A percentile compares a stretch with the other conserved stretches of the same genome.
Conservation (phyloP, 2,113 vertebrate genomes). For the Peucedramus taeniatus region DNA sequence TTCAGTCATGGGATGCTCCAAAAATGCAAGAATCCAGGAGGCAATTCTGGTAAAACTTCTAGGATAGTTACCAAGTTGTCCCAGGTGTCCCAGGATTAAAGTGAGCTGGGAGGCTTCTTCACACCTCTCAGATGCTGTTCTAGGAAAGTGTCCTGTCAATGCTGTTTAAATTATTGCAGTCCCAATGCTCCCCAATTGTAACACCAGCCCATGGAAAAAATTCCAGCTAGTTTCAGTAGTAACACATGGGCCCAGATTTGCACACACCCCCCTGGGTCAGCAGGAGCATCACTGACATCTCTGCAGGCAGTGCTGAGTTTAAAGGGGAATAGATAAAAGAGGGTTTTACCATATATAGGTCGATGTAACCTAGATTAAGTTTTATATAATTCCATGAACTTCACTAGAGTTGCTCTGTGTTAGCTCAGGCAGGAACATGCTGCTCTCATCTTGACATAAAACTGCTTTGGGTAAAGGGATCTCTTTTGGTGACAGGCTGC, state of each 20-base stretch:
- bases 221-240: background rate
- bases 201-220: background rate
- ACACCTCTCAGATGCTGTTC: background rate
- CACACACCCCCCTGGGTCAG: too few relatives aligned
- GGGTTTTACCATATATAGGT: background rate
- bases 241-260: background rate
- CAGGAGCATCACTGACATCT: background rate
- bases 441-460: conserved; percentile 25
- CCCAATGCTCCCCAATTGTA: fast-evolving
- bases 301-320: background rate
- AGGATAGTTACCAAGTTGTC: background rate
- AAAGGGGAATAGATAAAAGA: background rate
- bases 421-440: background rate
- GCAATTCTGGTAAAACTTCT: background rate
- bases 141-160: background rate
- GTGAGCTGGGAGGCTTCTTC: background rate
- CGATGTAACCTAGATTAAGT: background rate
- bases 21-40: background rate
- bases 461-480: conserved; percentile 30
- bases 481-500: background rate
- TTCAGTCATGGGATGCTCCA: background rate
- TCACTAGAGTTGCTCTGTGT: background rate
- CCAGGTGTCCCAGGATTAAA: background rate
- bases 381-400: background rate
- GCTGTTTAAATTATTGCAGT: background rate